Evolutionary conservation across 2,113 vertebrate species (phyloP).

Genomic region (Sturnira hondurensis): DNA sequence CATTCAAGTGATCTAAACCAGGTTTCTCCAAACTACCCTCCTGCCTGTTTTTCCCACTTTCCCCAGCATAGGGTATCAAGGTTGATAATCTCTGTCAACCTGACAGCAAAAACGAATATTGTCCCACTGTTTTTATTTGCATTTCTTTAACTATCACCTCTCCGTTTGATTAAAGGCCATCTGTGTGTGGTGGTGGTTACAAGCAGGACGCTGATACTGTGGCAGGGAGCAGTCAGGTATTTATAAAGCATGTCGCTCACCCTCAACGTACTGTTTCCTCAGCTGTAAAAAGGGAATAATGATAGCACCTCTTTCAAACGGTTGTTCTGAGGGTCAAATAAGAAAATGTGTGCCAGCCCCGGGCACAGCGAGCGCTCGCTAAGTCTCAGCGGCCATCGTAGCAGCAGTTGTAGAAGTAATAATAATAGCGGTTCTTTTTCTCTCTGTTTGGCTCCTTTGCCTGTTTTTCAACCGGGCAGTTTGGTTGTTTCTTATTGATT

Average conservation of each 20-base stretch:
- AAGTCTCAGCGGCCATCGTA: background rate
- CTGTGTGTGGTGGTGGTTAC: background rate
- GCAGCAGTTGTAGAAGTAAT: background rate
- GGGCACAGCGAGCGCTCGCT: background rate
- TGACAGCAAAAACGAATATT: background rate
- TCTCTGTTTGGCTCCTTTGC: background rate
- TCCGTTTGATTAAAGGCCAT: background rate
- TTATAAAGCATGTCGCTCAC: background rate
- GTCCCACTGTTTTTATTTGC: background rate
- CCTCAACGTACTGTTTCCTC: background rate
- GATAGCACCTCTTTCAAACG: background rate
- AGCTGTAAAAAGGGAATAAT: background rate
- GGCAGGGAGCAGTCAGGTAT: background rate
- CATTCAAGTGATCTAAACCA: background rate
- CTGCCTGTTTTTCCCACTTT: background rate
- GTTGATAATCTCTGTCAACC: background rate
- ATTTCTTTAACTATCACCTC: background rate
- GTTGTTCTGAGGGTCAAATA: background rate
- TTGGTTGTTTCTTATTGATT: background rate
- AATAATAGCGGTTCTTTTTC: no score
- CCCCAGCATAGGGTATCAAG: background rate
- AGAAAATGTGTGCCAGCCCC: background rate
- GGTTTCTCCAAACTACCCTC: background rate
- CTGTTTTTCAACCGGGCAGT: background rate
- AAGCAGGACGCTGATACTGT: rapidly evolving